Conservation (phyloP, 2,888 invertebrate species). For the Molorchus minor region DNA sequence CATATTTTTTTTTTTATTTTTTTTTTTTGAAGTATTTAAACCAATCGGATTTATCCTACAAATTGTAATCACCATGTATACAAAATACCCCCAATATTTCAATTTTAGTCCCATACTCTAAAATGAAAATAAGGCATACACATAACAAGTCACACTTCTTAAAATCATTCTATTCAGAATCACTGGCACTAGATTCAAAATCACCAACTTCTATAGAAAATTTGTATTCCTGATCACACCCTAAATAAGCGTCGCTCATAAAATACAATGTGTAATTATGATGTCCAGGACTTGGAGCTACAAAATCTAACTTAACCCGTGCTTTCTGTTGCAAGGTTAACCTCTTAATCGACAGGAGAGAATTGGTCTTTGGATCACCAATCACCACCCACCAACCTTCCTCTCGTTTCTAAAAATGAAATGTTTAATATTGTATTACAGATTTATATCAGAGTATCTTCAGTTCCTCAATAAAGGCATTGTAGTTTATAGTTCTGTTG, state of each 20-base stretch:
- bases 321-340: conserved; percentile 94
- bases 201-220: conserved; percentile 86
- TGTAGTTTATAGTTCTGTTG: no score
- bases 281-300: conserved; percentile 88
- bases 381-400: conserved; percentile 99
- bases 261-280: conserved; percentile 96
- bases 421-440: not conserved
- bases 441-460: no score
- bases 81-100: no score
- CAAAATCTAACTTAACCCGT: conserved; percentile 88
- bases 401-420: conserved; percentile 78
- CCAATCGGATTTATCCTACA: no score
- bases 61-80: no score
- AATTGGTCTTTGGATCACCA: conserved; percentile 94
- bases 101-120: no score
- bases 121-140: not conserved
- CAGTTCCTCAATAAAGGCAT: no score
- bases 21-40: no score
- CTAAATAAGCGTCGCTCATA: conserved; percentile 99
- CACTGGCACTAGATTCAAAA: conserved; percentile 72
- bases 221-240: conserved; percentile 99
- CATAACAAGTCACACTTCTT: not conserved
- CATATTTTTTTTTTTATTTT: no score
- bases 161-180: conserved; percentile 66
- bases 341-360: conserved; percentile 95